Evolutionary conservation across 2,113 vertebrate species (phyloP).

Genomic region (Patagioenas fasciata): DNA sequence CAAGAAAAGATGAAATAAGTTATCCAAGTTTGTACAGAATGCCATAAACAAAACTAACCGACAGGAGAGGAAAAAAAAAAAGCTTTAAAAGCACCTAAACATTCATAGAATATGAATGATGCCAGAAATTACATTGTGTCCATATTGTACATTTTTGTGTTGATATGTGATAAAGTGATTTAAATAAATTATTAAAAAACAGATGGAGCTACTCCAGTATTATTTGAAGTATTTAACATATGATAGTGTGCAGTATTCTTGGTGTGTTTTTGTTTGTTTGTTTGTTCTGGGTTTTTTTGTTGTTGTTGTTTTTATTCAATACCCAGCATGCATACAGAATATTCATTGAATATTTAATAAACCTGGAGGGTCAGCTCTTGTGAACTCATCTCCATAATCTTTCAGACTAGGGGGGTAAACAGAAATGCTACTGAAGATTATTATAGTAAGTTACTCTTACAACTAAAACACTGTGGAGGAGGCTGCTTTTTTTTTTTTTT

Average conservation of each 20-base stretch:
- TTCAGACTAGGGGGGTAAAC: slow-evolving; percentile 59
- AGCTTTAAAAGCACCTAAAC: slow-evolving; percentile 22
- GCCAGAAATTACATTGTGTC: slow-evolving; percentile 5
- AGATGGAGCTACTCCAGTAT: slow-evolving; percentile 31
- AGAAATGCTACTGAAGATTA: slow-evolving; percentile 33
- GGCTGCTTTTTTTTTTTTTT: neutral
- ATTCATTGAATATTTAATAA: slow-evolving; percentile 76
- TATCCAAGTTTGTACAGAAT: neutral
- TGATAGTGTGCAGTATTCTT: slow-evolving; percentile 36
- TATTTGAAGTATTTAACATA: slow-evolving; percentile 49
- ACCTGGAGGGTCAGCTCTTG: slow-evolving; percentile 76
- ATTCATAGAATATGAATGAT: neutral
- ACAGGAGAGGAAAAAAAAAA: neutral
- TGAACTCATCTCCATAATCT: slow-evolving; percentile 80
- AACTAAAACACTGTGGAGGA: neutral
- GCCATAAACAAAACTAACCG: neutral
- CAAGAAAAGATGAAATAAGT: neutral
- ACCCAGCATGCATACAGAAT: slow-evolving; percentile 49
- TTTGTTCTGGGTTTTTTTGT: neutral
- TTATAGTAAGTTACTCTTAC: neutral
- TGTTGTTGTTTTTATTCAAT: slow-evolving; percentile 52
- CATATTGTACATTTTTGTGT: slow-evolving; percentile 30
- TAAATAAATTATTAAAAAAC: slow-evolving; percentile 65
- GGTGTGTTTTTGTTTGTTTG: no score
- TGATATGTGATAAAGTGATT: slow-evolving; percentile 53